A percentile compares a stretch with the other conserved stretches of the same genome.
These are phyloP conservation scores for Parotocinclus haroldoi DNA, from an alignment of 2,797 vertebrate species.

Conservation along the genomic window DNA sequence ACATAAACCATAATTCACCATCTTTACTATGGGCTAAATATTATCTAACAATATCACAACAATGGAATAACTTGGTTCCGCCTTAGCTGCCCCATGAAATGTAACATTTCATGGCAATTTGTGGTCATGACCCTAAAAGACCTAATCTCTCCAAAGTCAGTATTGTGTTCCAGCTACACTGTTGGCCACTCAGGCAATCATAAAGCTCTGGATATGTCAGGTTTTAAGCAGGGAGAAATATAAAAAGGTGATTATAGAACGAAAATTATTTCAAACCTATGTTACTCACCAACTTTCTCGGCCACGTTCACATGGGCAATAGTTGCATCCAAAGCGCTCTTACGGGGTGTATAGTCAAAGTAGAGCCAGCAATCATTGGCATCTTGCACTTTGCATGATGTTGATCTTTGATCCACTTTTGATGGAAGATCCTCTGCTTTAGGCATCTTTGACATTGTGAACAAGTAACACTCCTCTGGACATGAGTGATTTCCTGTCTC, in stretches of 20 bases:
- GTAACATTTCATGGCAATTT: too few species aligned
- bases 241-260: not conserved
- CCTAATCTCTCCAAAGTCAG: too few species aligned
- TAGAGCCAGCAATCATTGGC: slow-evolving; percentile 95
- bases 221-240: too few species aligned
- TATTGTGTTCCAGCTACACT: too few species aligned
- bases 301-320: slow-evolving; percentile 70
- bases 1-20: too few species aligned
- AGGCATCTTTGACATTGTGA: slow-evolving; percentile 75
- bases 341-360: slow-evolving; percentile 82
- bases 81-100: too few species aligned
- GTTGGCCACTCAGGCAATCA: too few species aligned
- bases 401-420: slow-evolving; percentile 63
- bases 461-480: slow-evolving; percentile 73
- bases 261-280: not conserved
- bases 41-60: too few species aligned
- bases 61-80: too few species aligned
- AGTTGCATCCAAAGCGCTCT: slow-evolving; percentile 61
- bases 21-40: too few species aligned
- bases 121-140: too few species aligned
- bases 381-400: slow-evolving; percentile 90
- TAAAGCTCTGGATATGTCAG: too few species aligned
- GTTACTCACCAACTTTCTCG: slow-evolving; percentile 74
- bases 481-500: slow-evolving; percentile 79
- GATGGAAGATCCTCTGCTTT: slow-evolving; percentile 73